A percentile compares a stretch with the other conserved stretches of the same genome.
phyloP scores from a whole-genome alignment of 2,797 vertebrate genomes.

The Steatocranus sp. region DNA sequence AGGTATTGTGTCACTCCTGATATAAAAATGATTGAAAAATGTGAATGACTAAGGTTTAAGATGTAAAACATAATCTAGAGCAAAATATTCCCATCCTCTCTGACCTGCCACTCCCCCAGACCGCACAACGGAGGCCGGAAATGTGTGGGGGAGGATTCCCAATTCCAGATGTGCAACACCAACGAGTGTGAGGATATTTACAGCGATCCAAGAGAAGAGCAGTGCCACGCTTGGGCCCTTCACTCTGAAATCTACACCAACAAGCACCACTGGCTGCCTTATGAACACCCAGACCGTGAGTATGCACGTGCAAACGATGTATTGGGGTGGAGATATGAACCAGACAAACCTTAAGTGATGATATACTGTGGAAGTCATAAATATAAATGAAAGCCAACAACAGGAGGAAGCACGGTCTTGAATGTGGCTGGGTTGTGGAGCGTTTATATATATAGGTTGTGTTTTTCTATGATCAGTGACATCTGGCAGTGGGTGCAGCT shows the following conservation, averaged over 20 bases:
- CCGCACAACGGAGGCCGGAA: conserved; percentile 90
- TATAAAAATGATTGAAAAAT: background rate
- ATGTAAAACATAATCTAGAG: background rate
- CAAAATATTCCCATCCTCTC: background rate
- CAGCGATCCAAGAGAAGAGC: conserved; percentile 89
- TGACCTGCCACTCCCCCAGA: conserved; percentile 58
- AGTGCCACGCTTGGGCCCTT: conserved; percentile 85
- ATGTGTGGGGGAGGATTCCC: conserved; percentile 83
- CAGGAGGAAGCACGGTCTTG: conserved; percentile 11
- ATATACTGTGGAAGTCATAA: background rate
- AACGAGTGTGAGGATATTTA: conserved; percentile 85
- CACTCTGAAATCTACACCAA: conserved; percentile 83
- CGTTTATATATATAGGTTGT: conserved; percentile 5
- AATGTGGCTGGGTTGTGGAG: background rate
- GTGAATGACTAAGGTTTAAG: background rate
- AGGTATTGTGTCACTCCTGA: background rate
- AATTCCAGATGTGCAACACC: conserved; percentile 91
- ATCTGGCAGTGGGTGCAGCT: conserved; percentile 49
- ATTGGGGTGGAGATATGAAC: background rate
- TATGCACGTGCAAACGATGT: background rate
- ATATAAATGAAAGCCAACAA: background rate
- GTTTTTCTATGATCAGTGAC: conserved; percentile 27
- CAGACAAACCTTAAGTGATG: background rate
- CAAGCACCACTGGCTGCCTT: conserved; percentile 94
- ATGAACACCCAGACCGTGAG: conserved; percentile 91